Base-by-base conservation (phyloP, 2,888 invertebrate species). In the Serrognathus titanus region DNA sequence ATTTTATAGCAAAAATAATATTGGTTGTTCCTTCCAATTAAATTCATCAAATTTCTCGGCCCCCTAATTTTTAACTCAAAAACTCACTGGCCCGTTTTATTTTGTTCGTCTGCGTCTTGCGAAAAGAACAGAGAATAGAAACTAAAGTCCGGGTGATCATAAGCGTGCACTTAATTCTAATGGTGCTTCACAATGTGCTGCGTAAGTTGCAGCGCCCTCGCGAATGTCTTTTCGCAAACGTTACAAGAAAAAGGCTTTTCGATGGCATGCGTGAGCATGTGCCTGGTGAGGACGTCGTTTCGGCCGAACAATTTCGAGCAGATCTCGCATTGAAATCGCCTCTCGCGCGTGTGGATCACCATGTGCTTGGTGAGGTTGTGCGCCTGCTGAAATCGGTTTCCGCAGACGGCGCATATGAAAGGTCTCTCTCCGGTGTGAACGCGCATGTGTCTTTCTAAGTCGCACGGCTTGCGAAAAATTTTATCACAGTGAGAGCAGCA, bases 361-460 rank as follows among this genome's bases (percentile, higher is more conserved):
- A 77, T 63, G 56, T 78, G 77, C 58, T 76, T 78, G 58, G 72
- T 77, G 24, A 78, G 62, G 57, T 76, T 77, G 65, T 77, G 75
- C 5, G 73, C 66, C 59, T 76, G 75, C 46, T 66, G 67, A 51
- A 68, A 69, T 7, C 63, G 55, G 46, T 63, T 64, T 5, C 61
- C 63, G 48, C 69, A 69, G 39, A 67, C 60, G 50, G 70, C 73
- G 56, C 77, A 77, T 10, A 71, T 66, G 51, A 67, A 72, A 4
- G 76, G 76, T 58, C 77, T 77, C 57, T 76, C 77, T 3, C 77
- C 77, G 2, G 76, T 76, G 61, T 77, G 77, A 3, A 77, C 76
- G 2, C 77, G 65, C 1, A 68, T 69, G 59, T 77, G 77, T 4
- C 77, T 63, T 56, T 75, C 72, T 47, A 77, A 64, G 63, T 77